Evolutionary conservation across 1,140 invertebrate genomes (phyloP).

Genomic region (Ceratitis capitata): DNA sequence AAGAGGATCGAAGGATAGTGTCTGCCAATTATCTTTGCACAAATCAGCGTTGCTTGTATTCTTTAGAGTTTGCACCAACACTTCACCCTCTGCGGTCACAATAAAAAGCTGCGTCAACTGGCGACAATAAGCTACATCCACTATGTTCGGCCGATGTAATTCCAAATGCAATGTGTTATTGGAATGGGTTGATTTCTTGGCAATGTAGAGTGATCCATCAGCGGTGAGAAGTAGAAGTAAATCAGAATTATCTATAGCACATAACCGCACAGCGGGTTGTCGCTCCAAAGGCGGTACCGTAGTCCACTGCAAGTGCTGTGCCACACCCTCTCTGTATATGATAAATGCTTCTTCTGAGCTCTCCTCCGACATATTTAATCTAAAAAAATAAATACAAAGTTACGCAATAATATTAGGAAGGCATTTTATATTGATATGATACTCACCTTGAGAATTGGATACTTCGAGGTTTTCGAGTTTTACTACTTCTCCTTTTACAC

Average conservation of each 20-base stretch:
- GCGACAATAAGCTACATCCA: constrained; percentile 56
- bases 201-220: constrained; percentile 53
- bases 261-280: background rate
- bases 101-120: constrained; percentile 51
- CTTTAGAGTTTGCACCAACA: constrained; percentile 46
- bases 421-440: background rate
- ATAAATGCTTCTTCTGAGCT: constrained; percentile 6
- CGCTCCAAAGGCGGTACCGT: background rate
- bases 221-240: constrained; percentile 53
- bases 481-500: background rate
- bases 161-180: constrained; percentile 45
- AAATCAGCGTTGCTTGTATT: constrained; percentile 1
- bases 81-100: constrained; percentile 50
- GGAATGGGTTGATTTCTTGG: background rate
- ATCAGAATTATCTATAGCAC: background rate
- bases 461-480: background rate
- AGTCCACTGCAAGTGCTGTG: background rate
- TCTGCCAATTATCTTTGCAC: constrained; percentile 49
- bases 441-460: background rate
- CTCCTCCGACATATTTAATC: background rate
- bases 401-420: background rate
- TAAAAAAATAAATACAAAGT: background rate
- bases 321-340: background rate
- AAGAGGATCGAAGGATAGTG: constrained; percentile 55
- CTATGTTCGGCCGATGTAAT: constrained; percentile 48